Evolutionary conservation across 2,888 invertebrate species (phyloP).

Genomic region (Plagiodera versicolora): DNA sequence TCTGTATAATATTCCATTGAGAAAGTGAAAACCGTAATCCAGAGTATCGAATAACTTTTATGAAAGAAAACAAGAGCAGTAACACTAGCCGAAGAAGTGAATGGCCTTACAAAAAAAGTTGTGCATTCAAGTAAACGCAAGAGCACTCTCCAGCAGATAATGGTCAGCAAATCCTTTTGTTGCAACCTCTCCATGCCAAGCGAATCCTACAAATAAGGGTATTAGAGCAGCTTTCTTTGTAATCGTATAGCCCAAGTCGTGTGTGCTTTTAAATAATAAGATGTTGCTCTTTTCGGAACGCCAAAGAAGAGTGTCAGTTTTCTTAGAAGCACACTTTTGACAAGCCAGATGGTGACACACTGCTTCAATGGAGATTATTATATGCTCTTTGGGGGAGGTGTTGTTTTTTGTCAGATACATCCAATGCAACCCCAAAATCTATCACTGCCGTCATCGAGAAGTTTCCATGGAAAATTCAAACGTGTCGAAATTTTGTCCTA

Average conservation of each 20-base stretch:
- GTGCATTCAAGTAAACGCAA: background rate
- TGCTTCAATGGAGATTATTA: background rate
- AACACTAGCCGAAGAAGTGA: background rate
- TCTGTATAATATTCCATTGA: background rate
- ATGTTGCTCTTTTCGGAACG: background rate
- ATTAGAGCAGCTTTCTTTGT: conserved; percentile 1
- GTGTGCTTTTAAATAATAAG: background rate
- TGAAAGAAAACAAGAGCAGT: background rate
- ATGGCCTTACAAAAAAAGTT: background rate
- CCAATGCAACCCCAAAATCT: too few relatives aligned
- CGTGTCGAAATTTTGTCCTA: too few relatives aligned
- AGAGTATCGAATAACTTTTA: background rate
- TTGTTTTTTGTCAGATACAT: too few relatives aligned
- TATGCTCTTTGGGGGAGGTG: background rate
- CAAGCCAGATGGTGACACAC: background rate
- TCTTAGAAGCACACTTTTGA: background rate
- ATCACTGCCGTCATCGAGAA: too few relatives aligned
- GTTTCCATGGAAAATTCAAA: too few relatives aligned
- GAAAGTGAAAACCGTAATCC: background rate
- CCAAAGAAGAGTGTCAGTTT: background rate
- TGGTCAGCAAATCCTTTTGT: conserved; percentile 13
- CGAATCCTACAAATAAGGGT: background rate
- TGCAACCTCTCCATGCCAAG: background rate
- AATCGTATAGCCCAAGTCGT: background rate
- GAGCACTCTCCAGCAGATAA: conserved; percentile 1